Base-by-base conservation (phyloP, 2,113 vertebrate genomes). In the Phaethornis superciliosus region DNA sequence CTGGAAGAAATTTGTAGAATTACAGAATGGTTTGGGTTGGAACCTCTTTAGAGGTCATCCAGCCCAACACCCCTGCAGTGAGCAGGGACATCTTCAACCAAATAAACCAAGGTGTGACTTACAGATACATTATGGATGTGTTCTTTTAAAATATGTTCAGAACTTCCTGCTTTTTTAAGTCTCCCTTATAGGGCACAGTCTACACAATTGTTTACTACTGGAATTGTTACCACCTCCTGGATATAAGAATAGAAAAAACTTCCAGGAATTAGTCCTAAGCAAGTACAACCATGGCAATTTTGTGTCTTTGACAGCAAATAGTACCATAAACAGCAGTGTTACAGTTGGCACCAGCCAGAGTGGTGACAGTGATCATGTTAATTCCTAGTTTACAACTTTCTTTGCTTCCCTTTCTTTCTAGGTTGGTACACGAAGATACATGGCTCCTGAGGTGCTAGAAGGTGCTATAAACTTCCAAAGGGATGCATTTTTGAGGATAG, bases 381-480 rank as follows among this genome's bases (percentile, higher is more conserved):
- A 26, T 63, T 46, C 9, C 10, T 7, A 2, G 24, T 1, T 18
- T 27, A 8, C n/a, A 24, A 19, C 20, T 5, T 3, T 4, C 11
- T 14, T 1, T 15, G 35, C 28, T 69, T 42, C 12, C 9, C 33
- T 74, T 67, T 56, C 94, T 94, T 84, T 93, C 33, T 67, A 99
- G 99, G 99, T 99, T 87, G 99, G 99, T 58, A 99, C 99, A 15
- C 98, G 99, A 80, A 98, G 99, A 79, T 99, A 99, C 95, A 99
- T 99, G 99, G 99, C 99, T 89, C 99, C 99, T 2, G 99, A 99
- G 94, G 99, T 99, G n/a, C 98, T 99, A 63, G 99, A 99, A 97
- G 99, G 99, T 24, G 99, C 99, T 88, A 99, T 99, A 82, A 99
- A 99, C 98, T 99, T 99, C 98, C 99, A 99, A 92, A 98, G 99